A percentile compares a stretch with the other conserved stretches of the same genome.
phyloP scores from a whole-genome alignment of 2,888 invertebrate genomes.

The Sclerodermus sp. region DNA sequence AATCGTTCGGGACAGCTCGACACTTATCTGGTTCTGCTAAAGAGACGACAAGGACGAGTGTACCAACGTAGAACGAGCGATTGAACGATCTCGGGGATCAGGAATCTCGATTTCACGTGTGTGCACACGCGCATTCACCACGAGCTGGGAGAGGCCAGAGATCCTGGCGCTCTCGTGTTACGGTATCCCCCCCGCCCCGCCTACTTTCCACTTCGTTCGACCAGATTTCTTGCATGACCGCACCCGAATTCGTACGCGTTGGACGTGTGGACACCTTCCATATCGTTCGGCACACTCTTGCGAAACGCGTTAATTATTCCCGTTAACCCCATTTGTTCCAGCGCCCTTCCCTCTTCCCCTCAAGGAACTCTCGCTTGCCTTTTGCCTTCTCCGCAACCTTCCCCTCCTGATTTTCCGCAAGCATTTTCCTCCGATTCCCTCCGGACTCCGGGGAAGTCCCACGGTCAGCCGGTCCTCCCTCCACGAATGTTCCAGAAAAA shows the following conservation, averaged over 20 bases:
- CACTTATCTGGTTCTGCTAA: slow-evolving; percentile 38
- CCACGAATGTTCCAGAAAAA: too few relatives aligned
- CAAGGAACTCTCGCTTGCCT: too few relatives aligned
- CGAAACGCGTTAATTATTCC: slow-evolving; percentile 2
- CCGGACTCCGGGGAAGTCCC: too few relatives aligned
- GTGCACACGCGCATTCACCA: slow-evolving; percentile 18
- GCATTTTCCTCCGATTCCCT: too few relatives aligned
- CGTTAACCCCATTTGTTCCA: slow-evolving; percentile 4
- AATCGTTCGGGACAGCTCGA: slow-evolving; percentile 51
- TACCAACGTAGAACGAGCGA: slow-evolving; percentile 15
- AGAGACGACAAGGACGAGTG: slow-evolving; percentile 23
- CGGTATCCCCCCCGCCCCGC: slow-evolving; percentile 29
- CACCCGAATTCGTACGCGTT: slow-evolving; percentile 38
- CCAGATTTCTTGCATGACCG: slow-evolving; percentile 48
- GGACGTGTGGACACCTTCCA: slow-evolving; percentile 25
- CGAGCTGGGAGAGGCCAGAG: slow-evolving; percentile 23
- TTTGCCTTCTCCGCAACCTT: too few relatives aligned
- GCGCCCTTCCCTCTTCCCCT: too few relatives aligned
- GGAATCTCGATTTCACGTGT: slow-evolving; percentile 46
- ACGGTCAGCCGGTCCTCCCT: too few relatives aligned
- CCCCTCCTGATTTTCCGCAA: too few relatives aligned
- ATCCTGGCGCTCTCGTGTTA: slow-evolving; percentile 42
- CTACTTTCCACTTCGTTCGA: slow-evolving; percentile 52
- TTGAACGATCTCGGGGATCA: slow-evolving; percentile 5
- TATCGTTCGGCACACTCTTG: background rate